Base-by-base conservation (phyloP, 1,140 invertebrate genomes). In the Lepidostoma basale region DNA sequence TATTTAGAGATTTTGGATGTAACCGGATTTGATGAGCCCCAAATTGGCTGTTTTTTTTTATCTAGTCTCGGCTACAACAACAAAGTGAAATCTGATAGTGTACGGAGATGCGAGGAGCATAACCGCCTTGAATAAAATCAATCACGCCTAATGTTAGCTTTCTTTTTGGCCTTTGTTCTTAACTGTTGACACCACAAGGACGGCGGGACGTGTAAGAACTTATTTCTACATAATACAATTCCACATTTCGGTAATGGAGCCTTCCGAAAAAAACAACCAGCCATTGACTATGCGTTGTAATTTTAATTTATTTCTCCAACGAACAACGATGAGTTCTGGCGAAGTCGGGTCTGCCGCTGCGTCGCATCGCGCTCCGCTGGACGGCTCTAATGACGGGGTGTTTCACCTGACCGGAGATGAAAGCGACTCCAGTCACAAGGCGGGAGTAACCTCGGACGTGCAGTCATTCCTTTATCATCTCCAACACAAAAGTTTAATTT, bases 141-240 rank as follows among this genome's bases (percentile, higher is more conserved):
- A 62, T 62, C 59, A 62, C 44, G 59, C 40, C 59, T 45, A 45
- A 47, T 47, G 39, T 30, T 30, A 62, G 59, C 59, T 62, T 62
- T 62, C 59, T 62, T 62, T 62, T 62, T 18, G 22, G 54, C 59
- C 26, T 62, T 44, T 62, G 40, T 62, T 62, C 40, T 62, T 62
- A 44, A 18, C 44, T 47, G 59, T 47, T 62, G 59, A 62, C 59
- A 62, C 23, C 42, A 62, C 59, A 62, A 62, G 59, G 59, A 62
- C 59, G 42, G 22, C 14, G 36, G 40, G 12, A n/a, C n/a, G n/a
- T n/a, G n/a, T n/a, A n/a, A n/a, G n/a, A n/a, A n/a, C n/a, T n/a
- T n/a, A n/a, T n/a, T n/a, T n/a, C n/a, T n/a, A n/a, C n/a, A n/a
- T n/a, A n/a, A n/a, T n/a, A n/a, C n/a, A n/a, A n/a, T n/a, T n/a